phyloP scores from a whole-genome alignment of 1,140 invertebrate genomes.

The Chelonus insularis region DNA sequence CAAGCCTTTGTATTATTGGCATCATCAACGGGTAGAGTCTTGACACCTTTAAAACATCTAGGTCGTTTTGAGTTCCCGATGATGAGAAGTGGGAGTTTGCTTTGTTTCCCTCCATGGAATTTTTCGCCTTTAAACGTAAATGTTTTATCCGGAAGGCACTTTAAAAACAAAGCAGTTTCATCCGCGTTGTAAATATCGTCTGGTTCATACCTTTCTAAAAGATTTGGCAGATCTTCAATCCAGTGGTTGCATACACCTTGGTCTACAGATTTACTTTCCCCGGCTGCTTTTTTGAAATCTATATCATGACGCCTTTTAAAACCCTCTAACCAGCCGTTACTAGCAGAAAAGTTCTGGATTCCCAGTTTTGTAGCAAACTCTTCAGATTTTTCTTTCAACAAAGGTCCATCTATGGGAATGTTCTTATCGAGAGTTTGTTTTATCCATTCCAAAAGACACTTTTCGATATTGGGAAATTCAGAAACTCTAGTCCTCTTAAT shows the following conservation, averaged over 20 bases:
- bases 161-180: slow-evolving; percentile 8
- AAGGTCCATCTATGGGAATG: slow-evolving; percentile 29
- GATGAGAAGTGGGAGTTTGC: slow-evolving; percentile 42
- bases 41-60: slow-evolving; percentile 57
- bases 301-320: slow-evolving; percentile 28
- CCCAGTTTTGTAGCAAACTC: slow-evolving; percentile 32
- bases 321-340: slow-evolving; percentile 41
- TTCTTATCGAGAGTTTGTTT: slow-evolving; percentile 34
- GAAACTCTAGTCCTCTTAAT: slow-evolving; percentile 23
- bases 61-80: slow-evolving; percentile 58
- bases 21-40: slow-evolving; percentile 51
- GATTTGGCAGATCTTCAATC: slow-evolving; percentile 24
- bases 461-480: slow-evolving; percentile 32
- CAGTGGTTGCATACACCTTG: slow-evolving; percentile 28
- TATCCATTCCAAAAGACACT: slow-evolving; percentile 30
- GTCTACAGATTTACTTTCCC: slow-evolving; percentile 31
- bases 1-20: slow-evolving; percentile 57
- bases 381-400: slow-evolving; percentile 34
- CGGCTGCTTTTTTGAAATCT: slow-evolving; percentile 29
- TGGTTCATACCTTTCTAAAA: slow-evolving; percentile 20
- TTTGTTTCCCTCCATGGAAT: slow-evolving; percentile 25
- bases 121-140: slow-evolving; percentile 4
- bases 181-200: slow-evolving; percentile 1
- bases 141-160: slow-evolving; percentile 3
- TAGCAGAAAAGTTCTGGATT: slow-evolving; percentile 34